Percentiles rank a stretch among this genome's conserved stretches.
phyloP scores from a whole-genome alignment of 2,888 invertebrate genomes.

The Andricus quercusramuli region DNA sequence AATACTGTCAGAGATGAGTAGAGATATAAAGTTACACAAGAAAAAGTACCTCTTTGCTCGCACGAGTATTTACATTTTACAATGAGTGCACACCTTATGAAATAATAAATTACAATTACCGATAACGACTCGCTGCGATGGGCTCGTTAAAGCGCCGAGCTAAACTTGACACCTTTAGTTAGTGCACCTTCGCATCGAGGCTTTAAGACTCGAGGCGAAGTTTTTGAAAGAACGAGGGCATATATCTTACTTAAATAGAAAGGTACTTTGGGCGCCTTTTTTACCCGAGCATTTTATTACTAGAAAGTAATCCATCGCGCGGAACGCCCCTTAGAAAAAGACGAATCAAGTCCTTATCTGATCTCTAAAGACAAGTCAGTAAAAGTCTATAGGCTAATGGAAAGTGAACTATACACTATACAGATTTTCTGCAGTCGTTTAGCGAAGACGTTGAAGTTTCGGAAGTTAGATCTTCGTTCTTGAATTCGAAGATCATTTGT shows the following conservation, averaged over 20 bases:
- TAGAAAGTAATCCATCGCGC: constrained; percentile 52
- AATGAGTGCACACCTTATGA: background rate
- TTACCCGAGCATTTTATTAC: constrained; percentile 39
- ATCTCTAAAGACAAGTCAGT: constrained; percentile 21
- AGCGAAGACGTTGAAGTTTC: background rate
- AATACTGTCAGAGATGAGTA: background rate
- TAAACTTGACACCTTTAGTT: constrained; percentile 61
- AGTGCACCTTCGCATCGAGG: constrained; percentile 58
- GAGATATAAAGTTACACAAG: background rate
- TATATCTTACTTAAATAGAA: constrained; percentile 72
- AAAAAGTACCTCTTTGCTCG: constrained; percentile 8
- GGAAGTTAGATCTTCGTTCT: background rate
- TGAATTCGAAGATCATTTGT: background rate
- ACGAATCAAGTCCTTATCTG: constrained; percentile 23
- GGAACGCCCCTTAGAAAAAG: constrained; percentile 54
- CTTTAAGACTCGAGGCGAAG: constrained; percentile 61
- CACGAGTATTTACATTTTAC: background rate
- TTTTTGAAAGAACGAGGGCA: constrained; percentile 78
- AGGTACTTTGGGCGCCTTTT: constrained; percentile 65
- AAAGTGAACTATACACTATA: constrained; percentile 36
- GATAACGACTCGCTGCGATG: constrained; percentile 49
- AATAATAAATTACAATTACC: constrained; percentile 34
- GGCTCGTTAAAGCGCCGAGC: constrained; percentile 48
- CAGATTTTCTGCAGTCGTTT: constrained; percentile 20
- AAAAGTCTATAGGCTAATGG: constrained; percentile 32